Evolutionary conservation across 2,888 invertebrate species (phyloP).

Genomic region (Drosophila buzzatii): DNA sequence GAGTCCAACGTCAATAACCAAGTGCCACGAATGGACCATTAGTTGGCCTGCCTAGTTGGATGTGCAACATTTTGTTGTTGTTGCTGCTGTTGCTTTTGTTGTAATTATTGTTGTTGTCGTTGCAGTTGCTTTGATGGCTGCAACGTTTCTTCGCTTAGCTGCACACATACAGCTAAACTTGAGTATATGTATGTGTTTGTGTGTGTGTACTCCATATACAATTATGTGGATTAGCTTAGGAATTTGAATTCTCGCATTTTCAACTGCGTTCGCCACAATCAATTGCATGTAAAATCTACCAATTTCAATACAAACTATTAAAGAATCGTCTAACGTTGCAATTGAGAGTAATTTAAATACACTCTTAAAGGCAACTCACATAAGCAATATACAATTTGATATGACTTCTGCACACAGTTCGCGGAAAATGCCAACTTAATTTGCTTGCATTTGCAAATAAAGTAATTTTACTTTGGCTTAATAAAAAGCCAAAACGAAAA

Average conservation of each 20-base stretch:
- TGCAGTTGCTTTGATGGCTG: constrained; percentile 52
- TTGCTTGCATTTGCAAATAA: constrained; percentile 37
- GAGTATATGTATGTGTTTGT: background rate
- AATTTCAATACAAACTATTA: background rate
- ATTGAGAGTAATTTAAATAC: background rate
- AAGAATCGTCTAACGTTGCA: background rate
- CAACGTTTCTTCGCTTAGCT: constrained; percentile 55
- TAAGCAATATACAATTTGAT: background rate
- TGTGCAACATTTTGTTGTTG: constrained; percentile 43
- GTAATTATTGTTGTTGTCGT: constrained; percentile 21
- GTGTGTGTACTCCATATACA: constrained; percentile 39
- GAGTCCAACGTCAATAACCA: constrained; percentile 81
- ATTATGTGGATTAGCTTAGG: constrained; percentile 57
- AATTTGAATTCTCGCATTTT: background rate
- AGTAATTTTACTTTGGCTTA: constrained; percentile 34
- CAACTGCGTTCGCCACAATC: constrained; percentile 27
- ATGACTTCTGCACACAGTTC: background rate
- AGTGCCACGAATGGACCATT: constrained; percentile 82
- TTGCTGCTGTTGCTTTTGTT: constrained; percentile 13
- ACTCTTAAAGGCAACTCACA: background rate
- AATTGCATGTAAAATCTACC: constrained; percentile 53
- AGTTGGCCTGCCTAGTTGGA: constrained; percentile 69
- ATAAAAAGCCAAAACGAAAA: constrained; percentile 3
- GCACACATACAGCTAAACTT: constrained; percentile 11
- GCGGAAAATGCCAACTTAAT: background rate